A percentile compares a stretch with the other conserved stretches of the same genome.
phyloP scores from a whole-genome alignment of 2,113 vertebrate species.

The Phoenicopterus ruber region DNA sequence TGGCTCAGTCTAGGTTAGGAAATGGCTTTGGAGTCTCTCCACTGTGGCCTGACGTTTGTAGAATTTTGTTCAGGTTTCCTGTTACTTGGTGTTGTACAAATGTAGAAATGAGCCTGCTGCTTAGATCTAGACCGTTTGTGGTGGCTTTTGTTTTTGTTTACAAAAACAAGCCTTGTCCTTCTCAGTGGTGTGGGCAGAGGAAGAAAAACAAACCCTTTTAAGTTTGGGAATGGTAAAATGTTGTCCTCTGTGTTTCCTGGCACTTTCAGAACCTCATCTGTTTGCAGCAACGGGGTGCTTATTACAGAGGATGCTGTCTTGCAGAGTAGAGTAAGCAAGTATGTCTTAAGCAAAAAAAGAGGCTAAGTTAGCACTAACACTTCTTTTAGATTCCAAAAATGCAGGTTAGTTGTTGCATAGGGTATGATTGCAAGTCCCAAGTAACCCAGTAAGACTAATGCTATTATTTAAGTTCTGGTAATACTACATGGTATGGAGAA shows the following conservation, averaged over 20 bases:
- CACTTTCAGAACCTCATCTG: neutral
- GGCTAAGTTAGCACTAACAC: neutral
- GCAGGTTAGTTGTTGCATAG: neutral
- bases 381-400: neutral
- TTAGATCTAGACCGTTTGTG: neutral
- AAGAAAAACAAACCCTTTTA: constrained; percentile 1
- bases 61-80: constrained; percentile 2
- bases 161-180: neutral
- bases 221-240: neutral
- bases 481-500: neutral
- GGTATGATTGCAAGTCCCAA: neutral
- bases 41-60: neutral
- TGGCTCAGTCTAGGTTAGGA: neutral
- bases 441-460: neutral
- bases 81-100: neutral
- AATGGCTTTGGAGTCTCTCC: neutral
- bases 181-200: neutral
- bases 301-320: neutral
- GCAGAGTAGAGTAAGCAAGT: neutral
- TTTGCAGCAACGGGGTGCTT: neutral
- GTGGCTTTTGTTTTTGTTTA: neutral
- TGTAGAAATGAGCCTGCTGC: neutral
- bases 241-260: neutral
- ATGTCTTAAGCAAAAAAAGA: neutral
- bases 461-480: neutral